phyloP scores from a whole-genome alignment of 2,113 vertebrate species.

The Pipra filicauda region DNA sequence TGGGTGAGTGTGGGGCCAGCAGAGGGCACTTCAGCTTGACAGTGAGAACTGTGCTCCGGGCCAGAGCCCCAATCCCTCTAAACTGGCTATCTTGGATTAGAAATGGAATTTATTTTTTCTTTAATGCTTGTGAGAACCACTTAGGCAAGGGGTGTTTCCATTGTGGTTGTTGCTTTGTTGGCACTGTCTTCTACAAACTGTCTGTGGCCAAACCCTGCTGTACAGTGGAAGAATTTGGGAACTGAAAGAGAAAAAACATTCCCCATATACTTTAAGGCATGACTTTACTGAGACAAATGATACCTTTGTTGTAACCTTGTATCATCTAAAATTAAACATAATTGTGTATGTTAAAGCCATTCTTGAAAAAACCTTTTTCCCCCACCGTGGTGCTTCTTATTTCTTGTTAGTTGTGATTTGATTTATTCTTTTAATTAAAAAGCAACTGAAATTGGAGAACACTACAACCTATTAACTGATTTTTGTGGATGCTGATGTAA shows the following conservation, averaged over 20 bases:
- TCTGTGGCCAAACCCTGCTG: neutral
- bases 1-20: conserved; percentile 44
- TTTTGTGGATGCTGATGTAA: neutral
- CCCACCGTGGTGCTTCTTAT: conserved; percentile 17
- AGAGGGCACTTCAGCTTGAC: conserved; percentile 58
- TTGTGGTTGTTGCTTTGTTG: conserved; percentile 24
- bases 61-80: neutral
- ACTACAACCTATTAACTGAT: conserved; percentile 60
- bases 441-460: conserved; percentile 61
- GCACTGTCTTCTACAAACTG: neutral
- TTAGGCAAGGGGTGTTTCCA: conserved; percentile 27
- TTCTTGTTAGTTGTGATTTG: conserved; percentile 50
- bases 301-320: neutral
- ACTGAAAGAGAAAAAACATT: neutral
- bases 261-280: neutral
- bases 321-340: neutral
- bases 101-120: neutral
- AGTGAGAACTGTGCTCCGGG: conserved; percentile 12
- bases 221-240: conserved; percentile 24
- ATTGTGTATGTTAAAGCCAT: neutral
- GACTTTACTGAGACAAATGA: neutral
- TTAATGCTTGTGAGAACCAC: neutral
- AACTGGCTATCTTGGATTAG: conserved; percentile 4
- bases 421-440: conserved; percentile 73
- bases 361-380: neutral